Evolutionary conservation across 2,797 vertebrate species (phyloP), one percentile per base, ranked within the genome.

Genomic region (Sebastes trivittatus): DNA sequence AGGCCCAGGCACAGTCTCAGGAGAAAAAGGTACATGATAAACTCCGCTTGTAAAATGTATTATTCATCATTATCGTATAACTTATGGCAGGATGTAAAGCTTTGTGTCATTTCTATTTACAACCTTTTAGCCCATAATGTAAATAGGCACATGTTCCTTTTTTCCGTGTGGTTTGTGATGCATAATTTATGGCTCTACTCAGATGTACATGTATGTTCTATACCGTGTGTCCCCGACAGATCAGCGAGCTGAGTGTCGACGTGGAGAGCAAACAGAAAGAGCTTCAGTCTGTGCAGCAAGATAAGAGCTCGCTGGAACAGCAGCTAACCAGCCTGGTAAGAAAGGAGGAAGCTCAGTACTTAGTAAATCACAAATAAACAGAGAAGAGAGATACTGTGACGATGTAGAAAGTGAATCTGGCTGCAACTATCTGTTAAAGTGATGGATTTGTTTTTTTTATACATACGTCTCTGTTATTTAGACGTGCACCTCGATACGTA

Each of bases 191-290:
- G 87, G 68, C 91, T 94, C 46, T 82, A 54, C 49, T 95, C 94
- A 38, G 94, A 95, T 85, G 95, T 94, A 38, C 13, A 16, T n/a
- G 56, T 54, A 8, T 68, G 32, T 61, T 95, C 70, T 94, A 88
- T 89, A 93, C 80, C 93, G 87, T 88, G 95, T 95, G 88, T 95
- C 94, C 0, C 65, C 83, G 0, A 93, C 95, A 77, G 91, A 95
- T 63, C 95, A 97, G 94, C 82, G 95, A 2, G 94, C 95, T 68
- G 96, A 97, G 84, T 82, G 96, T 97, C 0, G 96, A 98, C 71
- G 64, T 97, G 72, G 97, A 97, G 90, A 96, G 95, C 71, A 95
- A 95, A 62, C 92, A 96, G 34, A 97, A 98, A 79, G 97, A 96
- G 83, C 77, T 97, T 54, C 96, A 95, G 73, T 90, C 94, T 29